Evolutionary conservation across 2,888 invertebrate genomes (phyloP).

Genomic region (Megastigmus dorsalis): DNA sequence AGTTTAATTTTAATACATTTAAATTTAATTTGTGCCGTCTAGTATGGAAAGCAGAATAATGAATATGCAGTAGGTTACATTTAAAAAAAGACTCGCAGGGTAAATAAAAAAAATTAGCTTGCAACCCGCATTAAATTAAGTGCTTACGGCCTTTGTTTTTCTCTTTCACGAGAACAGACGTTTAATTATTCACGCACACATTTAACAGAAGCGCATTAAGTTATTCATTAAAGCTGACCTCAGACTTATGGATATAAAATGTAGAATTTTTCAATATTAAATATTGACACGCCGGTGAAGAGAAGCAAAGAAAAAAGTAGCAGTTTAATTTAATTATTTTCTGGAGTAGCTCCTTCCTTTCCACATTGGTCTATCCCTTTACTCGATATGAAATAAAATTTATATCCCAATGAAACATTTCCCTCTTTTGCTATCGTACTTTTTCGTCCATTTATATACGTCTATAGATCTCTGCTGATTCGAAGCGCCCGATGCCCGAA

Average conservation of each 20-base stretch:
- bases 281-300: background rate
- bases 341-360: no score
- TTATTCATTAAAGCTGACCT: background rate
- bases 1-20: constrained; percentile 3
- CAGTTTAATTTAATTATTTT: constrained; percentile 12
- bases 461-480: constrained; percentile 6
- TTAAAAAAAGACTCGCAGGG: background rate
- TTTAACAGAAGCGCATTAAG: background rate
- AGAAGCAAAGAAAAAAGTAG: background rate
- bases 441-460: no score
- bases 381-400: constrained; percentile 4
- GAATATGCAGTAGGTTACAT: constrained; percentile 3
- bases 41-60: constrained; percentile 1
- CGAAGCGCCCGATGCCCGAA: background rate
- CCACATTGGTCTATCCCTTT: background rate
- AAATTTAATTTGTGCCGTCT: background rate
- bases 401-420: background rate
- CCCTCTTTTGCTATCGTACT: background rate
- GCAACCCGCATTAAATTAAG: constrained; percentile 3
- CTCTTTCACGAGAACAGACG: background rate
- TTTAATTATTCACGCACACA: background rate
- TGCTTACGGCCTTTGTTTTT: background rate
- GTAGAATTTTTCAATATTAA: background rate
- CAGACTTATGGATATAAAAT: background rate
- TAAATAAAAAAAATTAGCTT: no score